Evolutionary conservation across 2,113 vertebrate genomes (phyloP).

Genomic region (Phrynosoma platyrhinos): DNA sequence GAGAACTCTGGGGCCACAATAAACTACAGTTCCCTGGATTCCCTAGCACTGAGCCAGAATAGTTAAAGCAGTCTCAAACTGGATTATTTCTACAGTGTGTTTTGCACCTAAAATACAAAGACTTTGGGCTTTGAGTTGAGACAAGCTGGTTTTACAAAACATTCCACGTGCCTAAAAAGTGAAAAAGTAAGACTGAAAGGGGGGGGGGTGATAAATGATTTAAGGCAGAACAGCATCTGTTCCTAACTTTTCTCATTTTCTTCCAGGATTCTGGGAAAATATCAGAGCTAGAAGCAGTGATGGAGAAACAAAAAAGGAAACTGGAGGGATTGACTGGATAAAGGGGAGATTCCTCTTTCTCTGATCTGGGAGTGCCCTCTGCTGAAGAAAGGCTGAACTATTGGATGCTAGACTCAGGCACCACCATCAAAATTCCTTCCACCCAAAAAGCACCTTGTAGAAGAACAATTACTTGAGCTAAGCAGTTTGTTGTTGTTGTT

Average conservation of each 20-base stretch:
- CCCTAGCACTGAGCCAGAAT: too few species aligned
- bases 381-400: background rate
- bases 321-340: slow-evolving; percentile 72
- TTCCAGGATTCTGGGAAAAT: slow-evolving; percentile 58
- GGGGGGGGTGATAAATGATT: background rate
- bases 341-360: background rate
- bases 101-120: background rate
- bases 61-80: too few species aligned
- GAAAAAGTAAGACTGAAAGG: slow-evolving; percentile 63
- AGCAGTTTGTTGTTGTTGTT: background rate
- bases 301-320: slow-evolving; percentile 91
- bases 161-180: background rate
- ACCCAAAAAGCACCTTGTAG: background rate
- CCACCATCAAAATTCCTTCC: background rate
- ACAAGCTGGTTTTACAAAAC: background rate
- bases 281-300: slow-evolving; percentile 86
- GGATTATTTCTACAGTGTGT: too few species aligned
- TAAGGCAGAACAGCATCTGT: background rate
- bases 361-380: background rate
- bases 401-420: background rate
- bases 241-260: background rate
- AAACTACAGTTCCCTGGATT: too few species aligned
- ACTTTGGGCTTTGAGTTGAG: background rate
- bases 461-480: background rate
- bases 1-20: too few species aligned